These are phyloP conservation scores for Empidonax alnorum DNA, from an alignment of 2,113 vertebrate genomes.

Conservation along the genomic window DNA sequence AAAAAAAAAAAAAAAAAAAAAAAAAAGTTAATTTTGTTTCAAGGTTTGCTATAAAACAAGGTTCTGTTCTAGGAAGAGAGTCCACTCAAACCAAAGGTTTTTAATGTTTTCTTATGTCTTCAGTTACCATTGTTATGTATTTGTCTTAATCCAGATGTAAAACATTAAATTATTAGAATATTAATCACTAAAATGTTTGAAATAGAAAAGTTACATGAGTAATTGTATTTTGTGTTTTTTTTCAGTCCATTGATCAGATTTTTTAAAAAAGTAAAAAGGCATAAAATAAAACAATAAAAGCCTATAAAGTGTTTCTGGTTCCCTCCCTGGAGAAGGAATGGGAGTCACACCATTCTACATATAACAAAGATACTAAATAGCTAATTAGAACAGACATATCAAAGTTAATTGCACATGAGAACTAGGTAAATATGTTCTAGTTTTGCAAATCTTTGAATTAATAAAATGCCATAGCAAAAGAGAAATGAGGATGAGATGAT, in stretches of 20 bases:
- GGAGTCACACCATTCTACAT: background rate
- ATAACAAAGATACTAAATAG: background rate
- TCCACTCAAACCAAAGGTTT: background rate
- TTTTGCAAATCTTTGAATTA: background rate
- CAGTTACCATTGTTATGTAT: background rate
- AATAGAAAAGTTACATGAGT: background rate
- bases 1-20: background rate
- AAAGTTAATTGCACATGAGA: background rate
- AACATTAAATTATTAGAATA: background rate
- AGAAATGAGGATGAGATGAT: background rate
- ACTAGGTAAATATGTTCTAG: background rate
- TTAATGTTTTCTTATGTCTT: background rate
- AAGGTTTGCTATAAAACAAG: background rate
- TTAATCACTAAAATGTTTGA: background rate
- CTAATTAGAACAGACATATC: background rate
- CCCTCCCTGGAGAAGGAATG: background rate
- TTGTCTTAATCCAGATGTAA: background rate
- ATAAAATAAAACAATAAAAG: background rate
- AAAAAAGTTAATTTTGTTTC: background rate
- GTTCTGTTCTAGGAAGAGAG: background rate
- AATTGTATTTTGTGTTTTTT: fast-evolving
- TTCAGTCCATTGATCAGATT: background rate
- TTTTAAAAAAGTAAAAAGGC: background rate
- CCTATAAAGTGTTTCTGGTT: background rate
- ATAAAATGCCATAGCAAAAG: background rate